Evolutionary conservation across 2,888 invertebrate genomes (phyloP), one percentile per base, ranked within the genome.

Genomic region (Orchestes rusci): DNA sequence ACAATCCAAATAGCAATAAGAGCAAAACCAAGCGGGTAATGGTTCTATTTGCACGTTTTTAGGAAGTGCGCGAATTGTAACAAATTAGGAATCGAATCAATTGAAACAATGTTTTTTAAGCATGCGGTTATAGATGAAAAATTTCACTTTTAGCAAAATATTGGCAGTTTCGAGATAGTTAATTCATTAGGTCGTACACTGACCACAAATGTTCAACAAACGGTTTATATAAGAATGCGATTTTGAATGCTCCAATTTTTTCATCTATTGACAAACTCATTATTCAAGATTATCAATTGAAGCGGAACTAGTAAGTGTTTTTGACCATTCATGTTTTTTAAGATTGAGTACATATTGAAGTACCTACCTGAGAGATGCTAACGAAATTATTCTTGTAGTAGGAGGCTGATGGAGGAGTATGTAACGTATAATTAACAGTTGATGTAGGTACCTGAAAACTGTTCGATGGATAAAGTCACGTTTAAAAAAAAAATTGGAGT

Each of bases 31-130:
- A 60, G 49, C 50, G 58, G 57, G 58, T 58, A 57, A 57, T 55
- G 56, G 52, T 53, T 53, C 54, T 54, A 56, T 54, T 53, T 55
- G 50, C 47, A 50, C 50, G 55, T 58, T 57, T 58, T 59, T 57
- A 54, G 56, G 58, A 58, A 56, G 56, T 53, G 51, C 40, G 54
- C 57, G 53, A 56, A 61, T 54, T 59, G 51, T 51, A 59, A 57
- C 59, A 53, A 54, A 57, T 57, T 53, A 58, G 51, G 58, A 52
- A 55, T 58, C 59, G 57, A 61, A 61, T 61, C 57, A 58, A 61
- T 60, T 60, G 53, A 54, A 55, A 54, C 52, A 53, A 56, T 53
- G 53, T 53, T 56, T 55, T 54, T 53, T 48, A 45, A 43, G 30
- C 39, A 37, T 51, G 46, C 56, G 53, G 53, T 55, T 56, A 51